Base-by-base conservation (phyloP, 2,113 vertebrate genomes). In the Polypterus bichir region DNA sequence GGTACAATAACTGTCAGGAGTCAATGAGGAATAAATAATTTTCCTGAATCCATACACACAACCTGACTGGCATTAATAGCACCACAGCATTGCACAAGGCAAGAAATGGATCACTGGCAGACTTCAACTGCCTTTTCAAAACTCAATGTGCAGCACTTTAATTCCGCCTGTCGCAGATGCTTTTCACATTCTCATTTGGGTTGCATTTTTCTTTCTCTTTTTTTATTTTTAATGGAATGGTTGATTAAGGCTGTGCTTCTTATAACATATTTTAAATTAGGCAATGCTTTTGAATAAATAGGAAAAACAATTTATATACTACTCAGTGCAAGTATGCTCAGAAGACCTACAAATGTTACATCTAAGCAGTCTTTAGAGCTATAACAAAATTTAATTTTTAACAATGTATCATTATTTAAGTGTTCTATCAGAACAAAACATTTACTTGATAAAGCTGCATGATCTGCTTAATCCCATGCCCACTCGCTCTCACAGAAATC, bases 51-150 rank as follows among this genome's bases (percentile, higher is more conserved):
- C 73, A 84, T 77, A 81, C 85, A 88, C 83, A 89, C 85, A 93
- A 91, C 91, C 92, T 92, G 89, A 90, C 89, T 91, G 88, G 91
- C 92, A 91, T 93, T 91, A 94, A 93, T 91, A 88, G 83, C 80
- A 78, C 73, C 72, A 66, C 82, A 81, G 82, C 81, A 80, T 80
- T 82, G 81, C 78, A 74, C 74, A 87, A 83, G 80, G 86, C 78
- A 83, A 83, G 79, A 84, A 89, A 85, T 88, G 86, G 88, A 89
- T 91, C 86, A 79, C 86, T 84, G 86, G 84, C 87, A 88, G 82
- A 85, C 79, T 84, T 78, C 84, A 82, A 83, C 78, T 77, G 82
- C 84, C 74, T 83, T 78, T 70, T 76, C 68, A 58, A 69, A 78
- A 78, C 80, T 81, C 81, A 83, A 79, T 75, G 74, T 45, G 48